Evolutionary conservation across 2,797 vertebrate species (phyloP).

Genomic region (Clarias platycephalus): DNA sequence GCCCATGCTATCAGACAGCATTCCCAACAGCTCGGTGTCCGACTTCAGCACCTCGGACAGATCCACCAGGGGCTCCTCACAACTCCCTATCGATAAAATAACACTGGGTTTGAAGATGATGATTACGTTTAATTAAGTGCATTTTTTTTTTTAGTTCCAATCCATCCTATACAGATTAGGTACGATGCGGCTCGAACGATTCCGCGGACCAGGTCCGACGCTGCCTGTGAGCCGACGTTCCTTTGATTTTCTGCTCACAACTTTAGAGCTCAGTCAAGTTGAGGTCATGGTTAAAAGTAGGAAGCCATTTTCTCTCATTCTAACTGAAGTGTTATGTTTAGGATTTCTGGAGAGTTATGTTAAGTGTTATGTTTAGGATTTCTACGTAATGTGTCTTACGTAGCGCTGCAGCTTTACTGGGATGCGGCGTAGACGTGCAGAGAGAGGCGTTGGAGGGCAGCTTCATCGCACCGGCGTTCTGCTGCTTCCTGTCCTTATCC

Average conservation of each 20-base stretch:
- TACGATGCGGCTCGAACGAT: not conserved
- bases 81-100: slow-evolving; percentile 73
- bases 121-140: too few species aligned
- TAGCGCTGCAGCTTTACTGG: slow-evolving; percentile 78
- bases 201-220: not conserved
- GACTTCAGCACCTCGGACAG: slow-evolving; percentile 94
- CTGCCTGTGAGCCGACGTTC: too few species aligned
- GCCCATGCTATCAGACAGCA: slow-evolving; percentile 88
- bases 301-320: not conserved
- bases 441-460: slow-evolving; percentile 82
- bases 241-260: not conserved
- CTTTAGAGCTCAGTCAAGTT: not conserved
- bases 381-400: slow-evolving; percentile 77
- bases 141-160: not conserved
- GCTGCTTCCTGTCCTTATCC: slow-evolving; percentile 79
- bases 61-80: slow-evolving; percentile 91
- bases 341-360: not conserved
- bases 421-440: slow-evolving; percentile 72
- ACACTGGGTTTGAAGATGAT: not conserved
- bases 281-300: not conserved
- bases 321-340: not conserved
- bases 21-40: slow-evolving; percentile 96
- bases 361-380: not conserved
- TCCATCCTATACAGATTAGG: not conserved
- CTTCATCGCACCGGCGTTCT: slow-evolving; percentile 77